Conservation (phyloP, 92 coral and sea anemone genomes). For the Actinostola sp. region DNA sequence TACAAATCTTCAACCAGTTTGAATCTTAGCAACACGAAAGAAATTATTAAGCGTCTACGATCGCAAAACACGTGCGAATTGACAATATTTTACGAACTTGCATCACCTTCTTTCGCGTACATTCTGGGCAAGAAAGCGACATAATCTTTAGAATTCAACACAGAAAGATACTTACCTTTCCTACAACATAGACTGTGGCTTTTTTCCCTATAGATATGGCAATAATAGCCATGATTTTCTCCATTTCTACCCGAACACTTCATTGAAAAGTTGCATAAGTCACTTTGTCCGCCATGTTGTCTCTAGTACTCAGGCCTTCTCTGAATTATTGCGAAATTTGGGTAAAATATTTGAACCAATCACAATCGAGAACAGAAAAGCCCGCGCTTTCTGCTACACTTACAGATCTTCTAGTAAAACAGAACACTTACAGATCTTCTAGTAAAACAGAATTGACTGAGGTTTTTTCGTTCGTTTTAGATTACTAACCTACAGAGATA, state of each 20-base stretch:
- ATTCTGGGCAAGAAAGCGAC: background rate
- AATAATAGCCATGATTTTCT: constrained; percentile 90
- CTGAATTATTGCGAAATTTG: background rate
- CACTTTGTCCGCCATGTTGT: constrained; percentile 53
- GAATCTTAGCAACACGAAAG: too few species aligned
- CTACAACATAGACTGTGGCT: constrained; percentile 93
- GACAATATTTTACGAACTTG: constrained; percentile 5
- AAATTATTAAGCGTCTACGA: too few species aligned
- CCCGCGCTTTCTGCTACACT: constrained; percentile 47
- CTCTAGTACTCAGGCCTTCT: constrained; percentile 56
- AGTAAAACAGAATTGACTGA: too few species aligned
- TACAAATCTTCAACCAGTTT: too few species aligned
- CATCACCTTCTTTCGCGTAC: constrained; percentile 5
- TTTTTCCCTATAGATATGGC: constrained; percentile 95
- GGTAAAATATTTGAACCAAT: constrained; percentile 52
- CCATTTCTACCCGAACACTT: constrained; percentile 55
- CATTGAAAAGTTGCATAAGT: constrained; percentile 12
- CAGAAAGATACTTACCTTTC: constrained; percentile 75
- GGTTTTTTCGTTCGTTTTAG: too few species aligned
- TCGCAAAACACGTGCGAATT: background rate
- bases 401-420: constrained; percentile 14
- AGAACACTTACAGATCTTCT: too few species aligned
- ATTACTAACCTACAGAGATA: too few species aligned
- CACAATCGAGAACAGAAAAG: constrained; percentile 53
- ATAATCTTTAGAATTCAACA: background rate